Base-by-base conservation (phyloP, 2,888 invertebrate species). In the Villa cingulata region DNA sequence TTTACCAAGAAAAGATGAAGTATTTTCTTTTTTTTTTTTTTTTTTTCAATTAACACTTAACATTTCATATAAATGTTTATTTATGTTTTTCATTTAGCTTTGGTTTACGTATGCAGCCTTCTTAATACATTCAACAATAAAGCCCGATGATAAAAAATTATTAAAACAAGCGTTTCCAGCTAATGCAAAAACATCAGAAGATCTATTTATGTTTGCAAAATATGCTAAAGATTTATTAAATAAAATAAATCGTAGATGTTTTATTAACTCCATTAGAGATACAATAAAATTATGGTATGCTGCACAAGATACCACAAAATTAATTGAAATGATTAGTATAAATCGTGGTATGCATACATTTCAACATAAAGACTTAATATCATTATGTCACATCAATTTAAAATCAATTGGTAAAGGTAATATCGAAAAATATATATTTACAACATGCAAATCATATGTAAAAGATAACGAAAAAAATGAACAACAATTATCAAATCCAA, bases 1-100 rank as follows among this genome's bases (percentile, higher is more conserved):
- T 39, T 48, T 62, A 36, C 59, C 63, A 17, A 60, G 68, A 2
- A 56, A 48, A 20, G 65, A 67, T 56, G 67, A 68, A 56, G 62
- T 62, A 50, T 56, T 53, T 51, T 18, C 17, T 18, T 16, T 16
- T 32, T 10, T 15, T 3, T 41, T 32, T 32, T 1, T 12, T 12
- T 41, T 16, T 36, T 15, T 7, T 18, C 20, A 37, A 37, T 36
- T 16, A 14, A 16, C 15, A 1, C 29, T 32, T 12, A 32, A 12
- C 1, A 12, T 32, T 12, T 32, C 7, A 3, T 12, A 12, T 32
- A 32, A 9, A 32, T 32, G 3, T 12, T 12, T 32, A 12, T 32
- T 3, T 10, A 29, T 29, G 6, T 29, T 29, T 9, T 29, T 37
- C 37, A 32, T 41, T 4, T 49, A 62, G 62, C 47, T 58, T 2